Percentiles rank a stretch among this genome's conserved stretches.
Evolutionary conservation across 2,797 vertebrate species (phyloP).

Genomic region (Florisuga fusca): DNA sequence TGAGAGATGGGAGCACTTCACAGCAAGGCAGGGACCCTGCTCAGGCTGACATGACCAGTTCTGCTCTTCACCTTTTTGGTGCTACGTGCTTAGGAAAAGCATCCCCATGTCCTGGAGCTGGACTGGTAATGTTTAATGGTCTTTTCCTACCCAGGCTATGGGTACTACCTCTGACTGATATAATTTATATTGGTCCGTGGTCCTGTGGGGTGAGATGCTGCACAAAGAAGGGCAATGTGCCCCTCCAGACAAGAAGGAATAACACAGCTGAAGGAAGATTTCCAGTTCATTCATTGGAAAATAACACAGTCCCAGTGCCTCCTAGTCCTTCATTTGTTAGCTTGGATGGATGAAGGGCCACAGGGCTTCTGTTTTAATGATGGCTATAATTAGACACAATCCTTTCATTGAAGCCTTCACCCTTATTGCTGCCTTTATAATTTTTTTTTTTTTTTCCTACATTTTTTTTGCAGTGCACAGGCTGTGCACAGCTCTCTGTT

Average conservation of each 20-base stretch:
- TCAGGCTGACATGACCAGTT: fast-evolving
- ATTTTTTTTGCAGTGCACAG: neutral
- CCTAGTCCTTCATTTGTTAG: neutral
- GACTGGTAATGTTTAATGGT: neutral
- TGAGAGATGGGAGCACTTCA: neutral
- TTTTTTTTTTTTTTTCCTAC: neutral
- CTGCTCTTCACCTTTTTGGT: neutral
- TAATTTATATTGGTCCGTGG: neutral
- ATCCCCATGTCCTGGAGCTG: neutral
- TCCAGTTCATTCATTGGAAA: neutral
- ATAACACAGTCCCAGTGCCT: neutral
- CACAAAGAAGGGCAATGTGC: neutral
- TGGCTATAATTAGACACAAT: neutral
- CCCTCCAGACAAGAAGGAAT: neutral
- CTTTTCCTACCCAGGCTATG: neutral
- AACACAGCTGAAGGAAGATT: neutral
- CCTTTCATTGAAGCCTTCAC: neutral
- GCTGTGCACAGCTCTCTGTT: neutral
- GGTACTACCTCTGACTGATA: neutral
- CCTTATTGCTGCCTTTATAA: neutral
- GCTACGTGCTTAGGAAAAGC: neutral
- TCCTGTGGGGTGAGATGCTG: neutral
- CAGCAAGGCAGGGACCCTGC: neutral
- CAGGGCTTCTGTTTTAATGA: conserved; percentile 10
- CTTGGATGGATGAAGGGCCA: neutral